Percentiles rank a stretch among this genome's conserved stretches.
These are phyloP conservation scores for Lydus trimaculatus DNA, from an alignment of 2,888 invertebrate species.

Conservation along the genomic window DNA sequence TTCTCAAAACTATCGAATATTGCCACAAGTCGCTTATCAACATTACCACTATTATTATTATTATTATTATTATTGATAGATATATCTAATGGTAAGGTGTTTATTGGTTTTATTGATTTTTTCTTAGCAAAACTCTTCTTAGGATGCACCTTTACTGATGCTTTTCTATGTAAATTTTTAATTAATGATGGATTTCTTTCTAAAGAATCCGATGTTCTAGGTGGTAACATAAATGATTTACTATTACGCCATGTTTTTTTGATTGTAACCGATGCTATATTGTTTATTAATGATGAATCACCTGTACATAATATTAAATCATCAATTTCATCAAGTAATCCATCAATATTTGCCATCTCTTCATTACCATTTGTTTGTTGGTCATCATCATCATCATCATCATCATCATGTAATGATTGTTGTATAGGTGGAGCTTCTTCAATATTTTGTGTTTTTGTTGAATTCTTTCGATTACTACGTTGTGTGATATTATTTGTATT, in stretches of 20 bases:
- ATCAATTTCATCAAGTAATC: background rate
- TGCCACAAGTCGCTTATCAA: too few species aligned
- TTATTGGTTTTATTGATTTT: background rate
- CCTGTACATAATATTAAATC: background rate
- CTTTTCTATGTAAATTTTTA: background rate
- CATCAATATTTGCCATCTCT: background rate
- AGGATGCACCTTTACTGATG: background rate
- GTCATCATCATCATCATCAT: background rate
- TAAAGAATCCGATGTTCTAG: background rate
- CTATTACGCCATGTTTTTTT: background rate
- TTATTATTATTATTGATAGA: too few species aligned
- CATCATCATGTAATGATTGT: too few species aligned
- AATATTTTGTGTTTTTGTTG: background rate
- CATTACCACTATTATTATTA: too few species aligned
- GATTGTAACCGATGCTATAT: background rate
- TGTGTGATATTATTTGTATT: background rate
- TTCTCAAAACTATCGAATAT: too few species aligned
- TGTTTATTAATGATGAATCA: background rate
- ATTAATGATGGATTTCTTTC: background rate
- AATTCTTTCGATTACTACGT: background rate
- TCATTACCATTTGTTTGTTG: background rate
- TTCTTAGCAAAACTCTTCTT: background rate
- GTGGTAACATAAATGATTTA: background rate
- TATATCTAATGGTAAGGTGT: too few species aligned
- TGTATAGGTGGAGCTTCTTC: background rate